Evolutionary conservation across 2,797 vertebrate genomes (phyloP), one percentile per base, ranked within the genome.

Genomic region (Decapterus maruadsi): DNA sequence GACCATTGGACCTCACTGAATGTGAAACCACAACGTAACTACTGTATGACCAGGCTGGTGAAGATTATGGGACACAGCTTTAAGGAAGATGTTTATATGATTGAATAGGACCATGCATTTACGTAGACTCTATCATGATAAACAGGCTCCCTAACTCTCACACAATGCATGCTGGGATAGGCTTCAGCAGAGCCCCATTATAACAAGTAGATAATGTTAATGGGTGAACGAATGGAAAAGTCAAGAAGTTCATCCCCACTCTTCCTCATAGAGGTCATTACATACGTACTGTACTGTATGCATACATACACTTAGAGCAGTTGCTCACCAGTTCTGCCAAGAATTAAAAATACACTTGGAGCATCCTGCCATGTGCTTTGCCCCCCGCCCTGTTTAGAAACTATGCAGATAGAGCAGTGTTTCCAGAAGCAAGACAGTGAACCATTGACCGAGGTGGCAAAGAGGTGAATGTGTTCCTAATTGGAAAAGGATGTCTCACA

Each of bases 391-490:
- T 12, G 48, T 53, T 77, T 57, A 42, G 14, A 46, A 77, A 68
- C 60, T 43, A 53, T 51, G 42, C 59, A 64, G 26, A 76, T 0
- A 46, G 17, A 38, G 29, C 20, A 46, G 69, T 78, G 71, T 72
- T 80, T 65, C 55, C 31, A 73, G 77, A 75, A 79, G 19, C 22
- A 53, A 53, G 43, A 86, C 67, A 81, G 83, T 80, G 75, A 73
- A 65, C 58, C 70, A 53, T 6, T 86, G 85, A 85, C 79, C 76
- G 73, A 40, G n/a, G 34, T 85, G 84, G 81, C 62, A 72, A 79
- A 80, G 65, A 89, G 77, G 65, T 78, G 71, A 84, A 75, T 68
- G 75, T 77, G 86, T 63, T 77, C 73, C 84, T 88, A 90, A 89
- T 87, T 87, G 86, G 82, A 86, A 82, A 84, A 82, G 68, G 66